Evolutionary conservation across 2,888 invertebrate genomes (phyloP), one percentile per base, ranked within the genome.

Genomic region (Leptopilina myrica): DNA sequence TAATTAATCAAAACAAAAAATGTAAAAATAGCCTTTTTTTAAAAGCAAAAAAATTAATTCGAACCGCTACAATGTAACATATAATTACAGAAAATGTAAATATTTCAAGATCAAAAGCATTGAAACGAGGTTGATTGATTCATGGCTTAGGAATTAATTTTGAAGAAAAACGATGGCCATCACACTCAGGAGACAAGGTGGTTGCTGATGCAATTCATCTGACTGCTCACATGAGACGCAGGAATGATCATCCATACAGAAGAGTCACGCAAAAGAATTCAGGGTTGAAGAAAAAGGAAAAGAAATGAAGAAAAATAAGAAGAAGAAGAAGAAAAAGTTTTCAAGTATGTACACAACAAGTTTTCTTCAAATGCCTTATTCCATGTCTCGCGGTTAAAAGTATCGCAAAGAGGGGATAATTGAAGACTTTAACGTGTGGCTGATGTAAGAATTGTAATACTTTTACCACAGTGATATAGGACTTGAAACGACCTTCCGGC

Each of bases 401-500:
- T 53, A 12, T 7, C 14, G 14, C 7, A 20, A 12, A 33, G 69
- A 73, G 69, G 69, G 69, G 69, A 73, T 73, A 73, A 73, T 73
- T 73, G 53, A 73, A 56, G 53, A 49, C 20, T 67, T 7, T 33
- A 33, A 69, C 46, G 20, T 73, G 69, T 73, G 69, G 69, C 69
- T 73, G 69, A 73, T 73, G 69, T 73, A 73, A 73, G 69, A 73
- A 69, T 73, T 33, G 53, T 56, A 53, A 20, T 49, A 49, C 69
- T 53, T 73, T 73, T 62, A 62, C 69, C 53, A 53, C 26, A 20
- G 20, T 49, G 26, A 69, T 69, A 43, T 43, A 43, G 26, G 69
- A 53, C 49, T 69, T 1, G n/a, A 33, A 73, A 53, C 5, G 53
- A 73, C 69, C 69, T 73, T 73, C 69, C 26, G 26, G 8, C 26